Conservation (phyloP, 2,888 invertebrate species). For the Ephialtes manifestator region DNA sequence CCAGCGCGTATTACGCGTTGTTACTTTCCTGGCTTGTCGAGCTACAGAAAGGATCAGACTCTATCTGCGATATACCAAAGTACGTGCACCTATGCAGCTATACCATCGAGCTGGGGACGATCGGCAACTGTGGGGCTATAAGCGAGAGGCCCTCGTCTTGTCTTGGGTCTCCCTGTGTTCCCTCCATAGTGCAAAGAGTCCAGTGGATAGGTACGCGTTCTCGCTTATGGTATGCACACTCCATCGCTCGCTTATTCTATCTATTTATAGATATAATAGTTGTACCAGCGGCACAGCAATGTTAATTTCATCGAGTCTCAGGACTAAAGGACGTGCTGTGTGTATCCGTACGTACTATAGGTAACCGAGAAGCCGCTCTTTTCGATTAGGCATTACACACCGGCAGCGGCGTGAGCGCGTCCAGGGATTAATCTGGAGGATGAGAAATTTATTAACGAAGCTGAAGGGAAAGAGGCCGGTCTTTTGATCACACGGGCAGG, state of each 20-base stretch:
- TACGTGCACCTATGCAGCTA: constrained; percentile 74
- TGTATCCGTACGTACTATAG: constrained; percentile 22
- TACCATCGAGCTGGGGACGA: constrained; percentile 63
- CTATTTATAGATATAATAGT: constrained; percentile 72
- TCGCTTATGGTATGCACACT: constrained; percentile 70
- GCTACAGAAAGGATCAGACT: constrained; percentile 25
- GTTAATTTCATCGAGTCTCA: constrained; percentile 60
- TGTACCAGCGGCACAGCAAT: constrained; percentile 51
- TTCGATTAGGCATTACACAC: constrained; percentile 68
- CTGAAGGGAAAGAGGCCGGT: constrained; percentile 60
- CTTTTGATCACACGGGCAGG: constrained; percentile 69
- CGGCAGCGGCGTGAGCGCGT: constrained; percentile 51
- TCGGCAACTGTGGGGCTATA: neutral
- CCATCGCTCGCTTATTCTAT: constrained; percentile 65
- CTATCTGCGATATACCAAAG: constrained; percentile 61
- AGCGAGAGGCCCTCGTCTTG: neutral
- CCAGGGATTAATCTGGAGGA: constrained; percentile 71
- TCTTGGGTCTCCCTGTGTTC: constrained; percentile 6
- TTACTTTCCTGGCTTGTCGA: constrained; percentile 14
- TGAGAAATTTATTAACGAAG: constrained; percentile 69
- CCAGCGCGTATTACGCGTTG: constrained; percentile 56
- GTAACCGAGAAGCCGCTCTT: constrained; percentile 54
- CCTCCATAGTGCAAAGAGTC: constrained; percentile 68
- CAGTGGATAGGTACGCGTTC: constrained; percentile 39
- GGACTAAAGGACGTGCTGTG: constrained; percentile 62